Evolutionary conservation across 2,113 vertebrate species (phyloP), one percentile per base, ranked within the genome.

Genomic region (Benthochromis sp.): DNA sequence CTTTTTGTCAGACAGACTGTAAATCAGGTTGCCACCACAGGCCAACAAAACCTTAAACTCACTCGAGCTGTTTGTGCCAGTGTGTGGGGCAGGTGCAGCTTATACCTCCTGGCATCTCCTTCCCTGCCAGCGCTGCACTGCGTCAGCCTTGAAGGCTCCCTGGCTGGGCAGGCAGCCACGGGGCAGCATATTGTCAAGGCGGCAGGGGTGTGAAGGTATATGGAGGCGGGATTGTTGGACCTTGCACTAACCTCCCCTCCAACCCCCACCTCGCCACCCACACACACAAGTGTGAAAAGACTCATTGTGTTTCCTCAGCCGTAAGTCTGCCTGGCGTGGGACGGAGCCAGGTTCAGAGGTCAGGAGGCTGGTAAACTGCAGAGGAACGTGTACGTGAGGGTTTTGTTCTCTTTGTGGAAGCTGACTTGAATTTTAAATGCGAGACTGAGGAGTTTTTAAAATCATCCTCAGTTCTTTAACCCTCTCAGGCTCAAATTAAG

Each of bases 321-420:
- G 84, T 94, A 95, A 96, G 95, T 96, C 93, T 91, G 85, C 88
- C 90, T 96, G 93, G 95, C 90, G 91, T 93, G 91, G 91, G 90
- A 94, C 90, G 76, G 86, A 92, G 83, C 57, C 76, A 54, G 29
- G 59, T 63, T 29, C 45, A 93, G 71, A 91, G 92, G 92, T 84
- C 96, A 91, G 93, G 88, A 85, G 89, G 87, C 81, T 27, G 21
- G 9, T 47, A 19, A 13, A 13, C 47, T 53, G 54, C 55, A 79
- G 92, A 40, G 29, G 52, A 21, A 29, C 7, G 31, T 27, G 69
- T 73, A 45, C 38, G 13, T 73, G 38, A 50, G 43, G 45, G 71
- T 31, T 78, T 78, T 50, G 43, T 78, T 78, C 71, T 47, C 24
- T 19, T 29, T 29, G 7, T 43, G 43, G 10, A 47, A 76, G 4